These are phyloP conservation scores for Brevimyrus niger DNA, from an alignment of 2,113 vertebrate genomes.

Conservation along the genomic window DNA sequence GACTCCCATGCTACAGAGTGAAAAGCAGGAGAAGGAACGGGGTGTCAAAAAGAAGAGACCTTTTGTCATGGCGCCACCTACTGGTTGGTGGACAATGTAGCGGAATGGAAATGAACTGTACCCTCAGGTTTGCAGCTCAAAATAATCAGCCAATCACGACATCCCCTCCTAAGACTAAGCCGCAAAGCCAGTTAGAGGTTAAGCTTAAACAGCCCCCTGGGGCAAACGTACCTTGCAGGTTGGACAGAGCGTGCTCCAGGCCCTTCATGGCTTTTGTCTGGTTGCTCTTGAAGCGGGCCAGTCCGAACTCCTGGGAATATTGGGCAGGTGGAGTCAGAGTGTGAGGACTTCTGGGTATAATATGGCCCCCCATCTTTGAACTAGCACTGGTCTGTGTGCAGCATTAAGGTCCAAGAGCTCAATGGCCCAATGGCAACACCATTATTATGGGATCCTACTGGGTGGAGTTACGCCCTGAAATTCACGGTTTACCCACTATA, in stretches of 20 bases:
- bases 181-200: not conserved
- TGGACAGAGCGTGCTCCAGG: slow-evolving; percentile 60
- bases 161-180: not conserved
- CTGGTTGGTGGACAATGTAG: not conserved
- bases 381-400: not conserved
- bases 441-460: not conserved
- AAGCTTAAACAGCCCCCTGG: not conserved
- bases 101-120: not conserved
- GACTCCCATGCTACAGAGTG: not conserved
- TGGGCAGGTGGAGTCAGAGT: slow-evolving; percentile 27
- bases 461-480: not conserved
- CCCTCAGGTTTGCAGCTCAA: not conserved
- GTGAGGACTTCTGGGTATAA: not conserved
- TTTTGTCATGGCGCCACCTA: not conserved
- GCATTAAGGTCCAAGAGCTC: not conserved
- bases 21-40: not conserved
- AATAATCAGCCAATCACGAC: not conserved
- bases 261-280: slow-evolving; percentile 68
- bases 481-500: not conserved
- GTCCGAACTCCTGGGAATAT: slow-evolving; percentile 61
- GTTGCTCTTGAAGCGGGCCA: slow-evolving; percentile 68
- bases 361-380: not conserved
- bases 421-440: not conserved
- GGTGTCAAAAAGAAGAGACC: not conserved
- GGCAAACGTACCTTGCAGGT: slow-evolving; percentile 56